phyloP scores from a whole-genome alignment of 2,888 invertebrate genomes.

The Labia minor region DNA sequence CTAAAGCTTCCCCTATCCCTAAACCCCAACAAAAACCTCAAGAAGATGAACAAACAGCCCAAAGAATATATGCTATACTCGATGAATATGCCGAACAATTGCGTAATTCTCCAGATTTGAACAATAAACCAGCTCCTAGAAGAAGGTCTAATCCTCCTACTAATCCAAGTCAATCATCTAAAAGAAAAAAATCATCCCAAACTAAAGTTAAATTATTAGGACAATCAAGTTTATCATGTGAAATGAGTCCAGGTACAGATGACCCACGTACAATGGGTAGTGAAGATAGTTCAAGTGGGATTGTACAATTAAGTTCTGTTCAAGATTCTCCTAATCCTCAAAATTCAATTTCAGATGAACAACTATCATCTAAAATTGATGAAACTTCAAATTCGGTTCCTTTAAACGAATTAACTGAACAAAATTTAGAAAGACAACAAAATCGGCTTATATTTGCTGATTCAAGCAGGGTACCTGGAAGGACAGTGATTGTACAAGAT shows the following conservation, averaged over 20 bases:
- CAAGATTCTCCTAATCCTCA: constrained; percentile 37
- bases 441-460: constrained; percentile 28
- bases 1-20: constrained; percentile 54
- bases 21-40: constrained; percentile 60
- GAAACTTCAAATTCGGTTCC: not conserved
- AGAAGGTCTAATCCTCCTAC: constrained; percentile 62
- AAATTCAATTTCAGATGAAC: constrained; percentile 34
- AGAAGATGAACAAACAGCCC: constrained; percentile 71
- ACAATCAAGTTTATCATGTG: constrained; percentile 38
- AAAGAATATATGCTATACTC: constrained; percentile 64
- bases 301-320: constrained; percentile 40
- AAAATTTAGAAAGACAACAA: constrained; percentile 28
- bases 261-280: constrained; percentile 62
- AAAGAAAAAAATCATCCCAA: constrained; percentile 56
- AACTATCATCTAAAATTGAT: not conserved
- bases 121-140: constrained; percentile 69
- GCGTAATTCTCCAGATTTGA: constrained; percentile 64
- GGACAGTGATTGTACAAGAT: constrained; percentile 30
- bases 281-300: constrained; percentile 64
- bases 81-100: constrained; percentile 72
- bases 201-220: constrained; percentile 34
- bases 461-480: constrained; percentile 29
- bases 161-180: constrained; percentile 55
- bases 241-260: constrained; percentile 51
- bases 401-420: constrained; percentile 27